Base-by-base conservation (phyloP, 64 coral and sea anemone genomes). In the Platygyra sinensis region DNA sequence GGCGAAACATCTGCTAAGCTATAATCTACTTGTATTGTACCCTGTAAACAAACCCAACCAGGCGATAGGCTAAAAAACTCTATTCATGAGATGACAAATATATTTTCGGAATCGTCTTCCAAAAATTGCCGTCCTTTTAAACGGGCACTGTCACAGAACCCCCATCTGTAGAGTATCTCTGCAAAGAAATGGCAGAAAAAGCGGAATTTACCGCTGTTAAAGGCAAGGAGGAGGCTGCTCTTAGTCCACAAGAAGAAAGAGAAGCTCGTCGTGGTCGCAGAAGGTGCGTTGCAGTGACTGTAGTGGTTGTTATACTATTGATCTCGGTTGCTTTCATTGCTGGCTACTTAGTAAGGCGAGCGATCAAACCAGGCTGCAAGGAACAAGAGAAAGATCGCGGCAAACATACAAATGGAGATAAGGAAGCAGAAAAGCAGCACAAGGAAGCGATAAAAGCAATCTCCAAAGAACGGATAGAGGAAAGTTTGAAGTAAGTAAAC, bases 401-500 rank as follows among this genome's bases (percentile, higher is more conserved):
- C 20, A 16, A 76, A 4, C 30, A 65, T 51, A 46, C 28, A 73
- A 13, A 8, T 73, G 24, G 39, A 86, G 27, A 72, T 71, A 14
- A 52, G 72, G 27, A 72, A 46, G 14, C 63, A 8, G 63, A 67
- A 24, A 20, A 16, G 25, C 19, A 24, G 1, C 63, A 90, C 79
- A 39, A 83, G 15, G 61, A 89, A 63, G 92, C 87, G 6, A 61
- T 81, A 46, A 52, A 89, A 64, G 78, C 33, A 51, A 79, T 94
- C 17, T 94, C 92, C 14, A 89, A 87, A 29, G 80, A 83, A 39
- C 49, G 32, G 8, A 79, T 94, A 25, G 54, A 84, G 67, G 78
- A 94, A 54, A 49, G 88, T n/a, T 54, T 94, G 27, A 85, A 86
- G 92, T 94, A 89, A 94, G 91, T 79, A 50, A 28, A 52, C 61